Evolutionary conservation across 2,888 invertebrate species (phyloP), one percentile per base, ranked within the genome.

Genomic region (Spodoptera picta): DNA sequence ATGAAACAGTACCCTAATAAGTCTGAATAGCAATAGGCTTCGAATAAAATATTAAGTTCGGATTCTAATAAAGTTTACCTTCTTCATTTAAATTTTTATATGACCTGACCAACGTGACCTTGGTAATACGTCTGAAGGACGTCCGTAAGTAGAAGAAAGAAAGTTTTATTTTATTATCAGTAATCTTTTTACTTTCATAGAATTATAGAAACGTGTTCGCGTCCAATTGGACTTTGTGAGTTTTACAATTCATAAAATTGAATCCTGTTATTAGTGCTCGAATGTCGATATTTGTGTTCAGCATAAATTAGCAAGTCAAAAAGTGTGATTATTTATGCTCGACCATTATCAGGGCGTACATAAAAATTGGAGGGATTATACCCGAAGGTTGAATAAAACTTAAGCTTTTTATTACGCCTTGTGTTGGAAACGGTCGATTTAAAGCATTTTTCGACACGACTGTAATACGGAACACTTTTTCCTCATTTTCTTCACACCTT

Each of bases 281-380:
- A 63, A 68, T 73, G 73, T 57, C 43, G 50, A 64, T 64, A 69
- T 73, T 68, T 73, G 47, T 69, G 65, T 73, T 64, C 59, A 7
- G 53, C 54, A 66, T 74, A 66, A 73, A 70, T 70, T 74, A 70
- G 58, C 66, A 66, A 66, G 66, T 74, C 61, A 61, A 62, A 69
- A 73, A 69, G 69, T 64, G 44, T 69, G 73, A 73, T 72, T 73
- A 73, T 69, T 67, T 60, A 73, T 73, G 53, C 60, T 54, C 47
- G 54, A 43, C 43, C 53, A 57, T 73, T 69, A 69, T 64, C 47
- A 46, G 65, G 64, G 73, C 73, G 64, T 69, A 45, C 65, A 64
- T 69, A 73, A 69, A 71, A 68, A 60, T 48, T 64, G 14, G 43
- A 69, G 55, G 36, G 48, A 60, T 68, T 68, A 54, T 50, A 64